Evolutionary conservation across 2,888 invertebrate genomes (phyloP), one percentile per base, ranked within the genome.

Genomic region (Drosophila aldrichi): DNA sequence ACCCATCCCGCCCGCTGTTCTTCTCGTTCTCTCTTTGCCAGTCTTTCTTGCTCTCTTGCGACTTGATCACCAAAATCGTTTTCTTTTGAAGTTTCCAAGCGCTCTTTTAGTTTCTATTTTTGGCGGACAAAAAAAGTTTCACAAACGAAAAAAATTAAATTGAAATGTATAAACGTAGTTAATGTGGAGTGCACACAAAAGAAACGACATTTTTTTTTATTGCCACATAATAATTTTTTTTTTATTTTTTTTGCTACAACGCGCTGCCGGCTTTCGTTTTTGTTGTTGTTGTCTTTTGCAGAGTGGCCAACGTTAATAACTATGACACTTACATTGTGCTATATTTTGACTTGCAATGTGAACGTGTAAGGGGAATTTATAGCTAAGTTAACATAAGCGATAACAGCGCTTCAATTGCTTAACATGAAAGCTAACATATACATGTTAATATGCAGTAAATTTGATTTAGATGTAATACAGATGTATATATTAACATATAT

Each of bases 101-200:
- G 32, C 60, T 36, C 48, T 51, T 63, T 52, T 48, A 51, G 20
- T 70, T 74, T 76, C 76, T 89, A 84, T 83, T 84, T 89, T 74
- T 74, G 71, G 84, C 62, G 14, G 62, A 67, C 59, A 52, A 44
- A 48, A 51, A 44, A 16, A 44, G n/a, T 70, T 69, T 64, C n/a
- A 62, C 74, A 74, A 46, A 46, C 12, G 49, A 34, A 43, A 46
- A 25, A 51, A 60, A 40, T 67, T 38, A 51, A 57, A 55, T 67
- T 43, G 29, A 62, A 66, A 46, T n/a, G 44, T 34, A 48, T 61
- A 70, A 43, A 67, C 14, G 59, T 60, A 60, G 51, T 44, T 52
- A 60, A 61, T 44, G 36, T 44, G 32, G n/a, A 41, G 55, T 51
- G 54, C 40, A 54, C 54, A 43, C 46, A 41, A 58, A 38, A 54